phyloP scores from a whole-genome alignment of 1,140 invertebrate species.

The Drosophila dunni region DNA sequence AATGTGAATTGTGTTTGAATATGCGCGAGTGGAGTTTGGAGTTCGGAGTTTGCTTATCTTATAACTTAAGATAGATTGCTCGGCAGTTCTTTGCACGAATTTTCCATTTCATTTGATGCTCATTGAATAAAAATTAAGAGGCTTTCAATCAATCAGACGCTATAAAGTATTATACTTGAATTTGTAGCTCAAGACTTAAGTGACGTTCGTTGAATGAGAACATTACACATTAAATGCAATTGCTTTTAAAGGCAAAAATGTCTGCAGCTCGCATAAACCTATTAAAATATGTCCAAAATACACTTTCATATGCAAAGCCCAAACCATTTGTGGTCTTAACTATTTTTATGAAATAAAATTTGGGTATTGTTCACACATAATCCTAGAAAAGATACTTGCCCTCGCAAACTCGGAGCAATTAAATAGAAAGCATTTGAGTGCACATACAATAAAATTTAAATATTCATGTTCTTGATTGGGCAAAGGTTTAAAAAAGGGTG shows the following conservation, averaged over 20 bases:
- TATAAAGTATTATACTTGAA: neutral
- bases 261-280: slow-evolving; percentile 13
- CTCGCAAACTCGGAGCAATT: slow-evolving; percentile 47
- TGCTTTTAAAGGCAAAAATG: neutral
- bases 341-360: slow-evolving; percentile 21
- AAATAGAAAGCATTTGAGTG: slow-evolving; percentile 71
- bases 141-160: neutral
- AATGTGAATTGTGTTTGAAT: slow-evolving; percentile 32
- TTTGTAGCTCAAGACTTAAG: neutral
- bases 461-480: slow-evolving; percentile 60
- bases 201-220: neutral
- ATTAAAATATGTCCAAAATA: slow-evolving; percentile 15
- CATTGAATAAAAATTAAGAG: slow-evolving; percentile 10
- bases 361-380: slow-evolving; percentile 17
- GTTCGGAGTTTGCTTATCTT: no score
- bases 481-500: neutral
- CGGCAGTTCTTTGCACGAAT: no score
- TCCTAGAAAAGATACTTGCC: slow-evolving; percentile 15
- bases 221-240: neutral
- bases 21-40: neutral
- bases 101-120: neutral
- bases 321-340: slow-evolving; percentile 1
- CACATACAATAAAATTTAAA: slow-evolving; percentile 61
- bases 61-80: no score
- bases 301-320: slow-evolving; percentile 3